A percentile compares a stretch with the other conserved stretches of the same genome.
Evolutionary conservation across 2,888 invertebrate genomes (phyloP).

Genomic region (Pristionchus exspectatus): DNA sequence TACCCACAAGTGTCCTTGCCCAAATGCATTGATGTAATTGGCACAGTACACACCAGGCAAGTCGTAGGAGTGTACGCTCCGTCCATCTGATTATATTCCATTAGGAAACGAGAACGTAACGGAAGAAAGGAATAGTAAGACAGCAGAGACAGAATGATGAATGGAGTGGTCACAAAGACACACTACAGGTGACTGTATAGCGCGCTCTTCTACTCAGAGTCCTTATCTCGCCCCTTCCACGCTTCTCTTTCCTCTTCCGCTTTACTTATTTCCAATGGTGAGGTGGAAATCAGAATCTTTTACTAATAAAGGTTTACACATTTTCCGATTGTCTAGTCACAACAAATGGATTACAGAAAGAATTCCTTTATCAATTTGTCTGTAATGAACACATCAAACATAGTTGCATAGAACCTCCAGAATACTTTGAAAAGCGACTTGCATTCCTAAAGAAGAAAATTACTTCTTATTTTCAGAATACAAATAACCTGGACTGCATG

Average conservation of each 20-base stretch:
- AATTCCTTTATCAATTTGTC: slow-evolving; percentile 13
- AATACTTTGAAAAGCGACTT: slow-evolving; percentile 21
- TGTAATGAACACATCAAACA: background rate
- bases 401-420: slow-evolving; percentile 11
- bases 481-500: slow-evolving; percentile 1
- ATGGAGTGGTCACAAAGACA: background rate
- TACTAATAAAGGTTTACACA: background rate
- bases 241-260: background rate
- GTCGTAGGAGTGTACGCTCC: background rate
- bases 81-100: background rate
- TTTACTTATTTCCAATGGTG: background rate
- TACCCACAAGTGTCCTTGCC: slow-evolving; percentile 36
- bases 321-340: too few relatives aligned
- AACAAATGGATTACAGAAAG: background rate
- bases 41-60: background rate
- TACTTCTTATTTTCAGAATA: background rate
- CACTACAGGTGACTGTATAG: background rate
- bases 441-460: background rate
- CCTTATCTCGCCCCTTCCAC: background rate
- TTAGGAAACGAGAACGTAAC: background rate
- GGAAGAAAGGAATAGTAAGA: background rate
- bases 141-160: background rate
- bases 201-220: background rate
- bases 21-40: background rate
- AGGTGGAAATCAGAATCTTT: background rate